Base-by-base conservation (phyloP, 1,140 invertebrate genomes). In the Drosophila bocki region DNA sequence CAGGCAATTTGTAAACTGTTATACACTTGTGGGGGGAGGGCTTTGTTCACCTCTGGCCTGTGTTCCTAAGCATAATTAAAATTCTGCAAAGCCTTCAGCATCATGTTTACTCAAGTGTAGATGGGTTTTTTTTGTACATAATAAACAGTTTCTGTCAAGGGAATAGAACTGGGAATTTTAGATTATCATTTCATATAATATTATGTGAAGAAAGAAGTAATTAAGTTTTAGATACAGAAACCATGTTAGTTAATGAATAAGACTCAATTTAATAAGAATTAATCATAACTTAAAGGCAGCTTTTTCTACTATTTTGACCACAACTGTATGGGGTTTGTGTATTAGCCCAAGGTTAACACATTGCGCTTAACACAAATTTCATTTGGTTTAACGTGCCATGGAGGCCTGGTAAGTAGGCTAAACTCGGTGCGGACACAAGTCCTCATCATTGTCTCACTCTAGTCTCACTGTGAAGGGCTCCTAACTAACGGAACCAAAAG, bases 81-180 rank as follows among this genome's bases (percentile, higher is more conserved):
- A 86, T 86, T 76, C 17, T 35, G 72, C 61, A 76, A 60, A 50
- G 70, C 72, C 56, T 67, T 69, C 26, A 50, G 42, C 44, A n/a
- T 54, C 33, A 26, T 82, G 82, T 86, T 82, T 87, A 80, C 65
- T 78, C 79, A 82, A 86, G 78, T 84, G 72, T 86, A 45, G 29
- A 47, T 22, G 63, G 33, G 51, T 59, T 57, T 19, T 41, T 51
- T 41, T 64, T 29, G 65, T n/a, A 51, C 37, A 22, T 29, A 7
- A 54, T 33, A n/a, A 32, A 67, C 67, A 70, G 37, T 32, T 26
- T 7, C 0, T 15, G 12, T 11, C 41, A 26, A 7, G 15, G 8
- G 3, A n/a, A 13, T 61, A 56, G 7, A 58, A 42, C 22, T 37
- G 0, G 7, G 0, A 41, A 26, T 3, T 39, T 39, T 8, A 2